These are phyloP conservation scores for Antennarius maculatus DNA, from an alignment of 2,797 vertebrate species.

Conservation along the genomic window DNA sequence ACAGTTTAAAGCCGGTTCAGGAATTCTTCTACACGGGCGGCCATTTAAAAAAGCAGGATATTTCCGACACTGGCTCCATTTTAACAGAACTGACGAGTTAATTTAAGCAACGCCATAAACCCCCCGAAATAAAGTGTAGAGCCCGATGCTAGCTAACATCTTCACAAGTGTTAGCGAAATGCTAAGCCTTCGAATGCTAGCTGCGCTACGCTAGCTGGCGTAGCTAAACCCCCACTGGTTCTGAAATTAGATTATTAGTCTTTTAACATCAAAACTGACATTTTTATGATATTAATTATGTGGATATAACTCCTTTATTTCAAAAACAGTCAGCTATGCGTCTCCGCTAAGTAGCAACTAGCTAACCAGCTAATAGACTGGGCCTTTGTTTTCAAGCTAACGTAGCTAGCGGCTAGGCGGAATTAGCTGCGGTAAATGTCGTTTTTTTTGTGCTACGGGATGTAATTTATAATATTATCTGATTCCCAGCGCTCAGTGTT, in stretches of 20 bases:
- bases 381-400: background rate
- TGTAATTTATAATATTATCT: too few species aligned
- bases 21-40: conserved; percentile 29
- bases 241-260: background rate
- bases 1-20: background rate
- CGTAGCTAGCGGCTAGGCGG: background rate
- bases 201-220: background rate
- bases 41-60: conserved; percentile 59
- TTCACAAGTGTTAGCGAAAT: conserved; percentile 1
- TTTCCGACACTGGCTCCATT: conserved; percentile 35
- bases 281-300: fast-evolving
- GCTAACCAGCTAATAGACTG: conserved; percentile 20
- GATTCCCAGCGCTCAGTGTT: fast-evolving
- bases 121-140: conserved; percentile 2
- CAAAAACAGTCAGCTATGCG: background rate
- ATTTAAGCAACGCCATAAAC: background rate
- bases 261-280: fast-evolving
- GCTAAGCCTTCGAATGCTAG: background rate
- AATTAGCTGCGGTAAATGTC: too few species aligned
- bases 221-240: background rate
- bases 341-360: background rate
- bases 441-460: background rate
- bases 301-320: background rate
- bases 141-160: background rate
- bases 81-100: conserved; percentile 24